phyloP scores from a whole-genome alignment of 2,113 vertebrate genomes.

The Strigops habroptila region DNA sequence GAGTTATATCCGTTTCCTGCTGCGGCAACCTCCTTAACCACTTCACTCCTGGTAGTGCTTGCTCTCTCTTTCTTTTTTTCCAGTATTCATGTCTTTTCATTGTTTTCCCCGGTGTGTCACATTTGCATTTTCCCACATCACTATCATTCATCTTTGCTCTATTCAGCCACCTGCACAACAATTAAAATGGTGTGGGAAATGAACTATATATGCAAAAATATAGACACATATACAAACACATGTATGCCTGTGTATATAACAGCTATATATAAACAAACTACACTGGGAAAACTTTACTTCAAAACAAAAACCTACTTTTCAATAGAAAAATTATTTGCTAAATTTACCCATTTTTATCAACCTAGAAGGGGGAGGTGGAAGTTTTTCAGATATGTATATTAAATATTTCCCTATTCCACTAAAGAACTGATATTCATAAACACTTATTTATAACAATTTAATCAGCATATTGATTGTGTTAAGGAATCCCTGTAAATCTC shows the following conservation, averaged over 20 bases:
- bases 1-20: constrained; percentile 79
- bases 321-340: neutral
- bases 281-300: neutral
- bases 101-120: constrained; percentile 68
- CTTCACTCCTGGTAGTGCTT: constrained; percentile 53
- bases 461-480: constrained; percentile 61
- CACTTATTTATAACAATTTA: constrained; percentile 33
- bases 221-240: neutral
- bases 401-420: neutral
- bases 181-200: neutral
- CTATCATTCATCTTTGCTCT: constrained; percentile 60
- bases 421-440: constrained; percentile 24
- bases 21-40: constrained; percentile 70
- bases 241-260: neutral
- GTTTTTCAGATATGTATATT: neutral
- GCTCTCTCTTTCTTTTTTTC: constrained; percentile 31
- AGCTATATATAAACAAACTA: neutral
- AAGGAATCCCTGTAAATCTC: constrained; percentile 42
- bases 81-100: constrained; percentile 58
- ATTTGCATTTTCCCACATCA: constrained; percentile 63
- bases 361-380: neutral
- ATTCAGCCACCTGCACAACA: constrained; percentile 45
- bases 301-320: neutral
- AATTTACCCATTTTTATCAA: neutral
- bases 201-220: neutral